Conservation (phyloP, 2,888 invertebrate species). For the Elmis aenea region DNA sequence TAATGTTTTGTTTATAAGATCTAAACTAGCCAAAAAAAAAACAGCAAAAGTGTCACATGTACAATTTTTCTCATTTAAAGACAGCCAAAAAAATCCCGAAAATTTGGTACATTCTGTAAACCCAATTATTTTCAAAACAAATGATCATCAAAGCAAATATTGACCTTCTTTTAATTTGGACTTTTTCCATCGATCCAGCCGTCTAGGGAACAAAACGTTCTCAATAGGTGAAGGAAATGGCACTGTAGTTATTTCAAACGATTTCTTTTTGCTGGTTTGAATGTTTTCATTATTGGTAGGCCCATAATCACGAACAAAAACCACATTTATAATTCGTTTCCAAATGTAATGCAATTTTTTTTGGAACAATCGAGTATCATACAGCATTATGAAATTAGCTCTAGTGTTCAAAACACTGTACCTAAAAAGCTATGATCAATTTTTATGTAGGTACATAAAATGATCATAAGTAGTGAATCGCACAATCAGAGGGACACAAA, state of each 20-base stretch:
- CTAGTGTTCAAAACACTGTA: slow-evolving; percentile 66
- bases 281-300: slow-evolving; percentile 22
- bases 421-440: slow-evolving; percentile 41
- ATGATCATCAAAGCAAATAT: too few species aligned
- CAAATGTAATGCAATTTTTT: slow-evolving; percentile 66
- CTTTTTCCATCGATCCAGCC: slow-evolving; percentile 64
- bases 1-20: too few species aligned
- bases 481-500: not conserved
- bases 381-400: slow-evolving; percentile 64
- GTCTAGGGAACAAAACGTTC: slow-evolving; percentile 54
- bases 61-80: too few species aligned
- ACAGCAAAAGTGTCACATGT: too few species aligned
- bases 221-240: slow-evolving; percentile 64
- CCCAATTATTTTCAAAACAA: too few species aligned
- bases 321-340: slow-evolving; percentile 69
- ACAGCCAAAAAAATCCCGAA: too few species aligned
- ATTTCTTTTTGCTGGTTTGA: slow-evolving; percentile 46
- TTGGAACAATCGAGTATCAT: slow-evolving; percentile 64
- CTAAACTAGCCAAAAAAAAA: too few species aligned
- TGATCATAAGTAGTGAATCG: not conserved
- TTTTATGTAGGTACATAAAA: slow-evolving; percentile 1
- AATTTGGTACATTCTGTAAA: too few species aligned
- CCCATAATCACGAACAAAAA: slow-evolving; percentile 61
- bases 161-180: slow-evolving; percentile 56
- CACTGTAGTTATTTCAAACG: slow-evolving; percentile 69